phyloP scores from a whole-genome alignment of 2,113 vertebrate genomes.

The Haliaeetus leucogaster region DNA sequence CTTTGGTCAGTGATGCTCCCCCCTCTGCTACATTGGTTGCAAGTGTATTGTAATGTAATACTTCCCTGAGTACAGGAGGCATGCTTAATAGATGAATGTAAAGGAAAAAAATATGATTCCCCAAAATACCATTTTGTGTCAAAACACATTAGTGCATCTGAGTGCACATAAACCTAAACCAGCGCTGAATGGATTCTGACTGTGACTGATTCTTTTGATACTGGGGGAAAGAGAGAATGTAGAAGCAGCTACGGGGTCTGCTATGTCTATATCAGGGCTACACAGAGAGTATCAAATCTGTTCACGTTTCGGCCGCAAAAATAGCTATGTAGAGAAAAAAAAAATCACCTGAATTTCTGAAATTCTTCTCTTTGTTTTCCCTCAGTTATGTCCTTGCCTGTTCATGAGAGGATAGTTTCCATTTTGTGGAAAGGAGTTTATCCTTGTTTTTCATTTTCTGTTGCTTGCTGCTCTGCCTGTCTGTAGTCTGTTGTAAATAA shows the following conservation, averaged over 20 bases:
- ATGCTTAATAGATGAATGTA: not conserved
- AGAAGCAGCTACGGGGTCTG: not conserved
- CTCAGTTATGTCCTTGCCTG: not conserved
- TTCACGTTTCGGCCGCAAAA: not conserved
- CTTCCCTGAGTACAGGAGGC: not conserved
- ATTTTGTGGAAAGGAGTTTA: not conserved
- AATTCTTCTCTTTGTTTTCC: not conserved
- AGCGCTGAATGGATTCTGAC: not conserved
- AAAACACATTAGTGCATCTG: not conserved
- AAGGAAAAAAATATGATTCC: not conserved
- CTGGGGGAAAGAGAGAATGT: not conserved
- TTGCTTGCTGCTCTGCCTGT: not conserved
- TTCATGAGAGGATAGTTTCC: not conserved
- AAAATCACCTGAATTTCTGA: not conserved
- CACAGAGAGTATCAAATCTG: not conserved
- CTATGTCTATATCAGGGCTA: not conserved
- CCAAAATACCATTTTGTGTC: not conserved
- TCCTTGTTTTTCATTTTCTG: not conserved
- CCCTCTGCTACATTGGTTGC: not conserved
- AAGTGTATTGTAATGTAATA: not conserved
- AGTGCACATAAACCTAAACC: not conserved
- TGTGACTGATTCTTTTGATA: not conserved
- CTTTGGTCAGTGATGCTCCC: not conserved
- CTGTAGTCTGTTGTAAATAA: constrained; percentile 6
- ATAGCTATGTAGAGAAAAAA: not conserved